Percentiles rank a stretch among this genome's conserved stretches.
Conservation (phyloP, 1,140 invertebrate genomes). For the Aphaenogaster floridana region DNA sequence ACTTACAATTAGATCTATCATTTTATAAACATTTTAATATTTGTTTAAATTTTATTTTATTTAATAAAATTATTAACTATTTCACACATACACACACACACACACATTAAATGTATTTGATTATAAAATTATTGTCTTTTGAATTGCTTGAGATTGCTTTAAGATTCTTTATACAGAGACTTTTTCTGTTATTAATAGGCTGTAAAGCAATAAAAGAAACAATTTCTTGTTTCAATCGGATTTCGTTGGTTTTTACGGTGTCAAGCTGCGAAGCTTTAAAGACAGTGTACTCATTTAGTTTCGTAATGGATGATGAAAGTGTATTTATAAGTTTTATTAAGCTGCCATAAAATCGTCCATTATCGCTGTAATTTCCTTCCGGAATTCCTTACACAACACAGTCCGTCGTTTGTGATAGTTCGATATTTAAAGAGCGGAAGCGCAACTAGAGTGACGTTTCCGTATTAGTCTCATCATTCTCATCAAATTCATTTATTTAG, state of each 20-base stretch:
- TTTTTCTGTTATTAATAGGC: neutral
- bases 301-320: constrained; percentile 11
- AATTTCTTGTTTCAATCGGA: neutral
- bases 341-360: neutral
- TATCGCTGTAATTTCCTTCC: constrained; percentile 18
- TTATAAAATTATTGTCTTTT: neutral
- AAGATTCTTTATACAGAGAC: neutral
- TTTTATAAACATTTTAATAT: neutral
- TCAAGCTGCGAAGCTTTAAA: neutral
- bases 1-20: neutral
- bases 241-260: neutral
- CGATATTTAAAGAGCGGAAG: constrained; percentile 21
- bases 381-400: neutral
- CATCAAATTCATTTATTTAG: constrained; percentile 12
- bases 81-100: no score
- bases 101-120: no score
- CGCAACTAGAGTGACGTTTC: neutral
- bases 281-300: neutral
- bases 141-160: neutral
- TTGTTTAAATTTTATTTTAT: neutral
- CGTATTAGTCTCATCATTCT: constrained; percentile 7
- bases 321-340: constrained; percentile 20
- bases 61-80: neutral
- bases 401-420: neutral
- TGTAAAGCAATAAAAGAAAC: constrained; percentile 19